Evolutionary conservation across 2,113 vertebrate species (phyloP).

Genomic region (Empidonax alnorum): DNA sequence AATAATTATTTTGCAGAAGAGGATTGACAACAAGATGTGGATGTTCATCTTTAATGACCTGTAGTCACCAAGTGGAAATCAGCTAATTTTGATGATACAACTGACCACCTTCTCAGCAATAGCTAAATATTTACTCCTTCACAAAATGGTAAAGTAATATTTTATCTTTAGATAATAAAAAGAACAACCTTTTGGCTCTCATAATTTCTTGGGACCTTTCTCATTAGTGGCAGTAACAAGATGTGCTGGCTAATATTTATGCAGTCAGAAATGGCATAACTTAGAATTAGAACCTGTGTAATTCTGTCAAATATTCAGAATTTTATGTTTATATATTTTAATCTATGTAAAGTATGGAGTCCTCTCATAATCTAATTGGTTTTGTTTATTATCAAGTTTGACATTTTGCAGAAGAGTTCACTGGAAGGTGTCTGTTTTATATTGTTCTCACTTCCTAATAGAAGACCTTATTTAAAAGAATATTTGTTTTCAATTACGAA

Average conservation of each 20-base stretch:
- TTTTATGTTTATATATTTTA: slow-evolving; percentile 33
- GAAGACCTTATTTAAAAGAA: slow-evolving; percentile 11
- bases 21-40: slow-evolving; percentile 39
- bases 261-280: neutral
- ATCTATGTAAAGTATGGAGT: slow-evolving; percentile 11
- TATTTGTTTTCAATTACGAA: slow-evolving; percentile 34
- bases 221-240: neutral
- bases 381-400: slow-evolving; percentile 25
- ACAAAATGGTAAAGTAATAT: neutral
- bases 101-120: neutral
- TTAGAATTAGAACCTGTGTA: neutral
- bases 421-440: slow-evolving; percentile 12
- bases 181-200: neutral
- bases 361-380: slow-evolving; percentile 30
- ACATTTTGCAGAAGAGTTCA: slow-evolving; percentile 29
- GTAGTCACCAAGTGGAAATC: neutral
- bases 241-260: neutral
- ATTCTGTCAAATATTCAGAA: slow-evolving; percentile 15
- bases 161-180: neutral
- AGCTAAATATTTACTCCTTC: neutral
- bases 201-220: neutral
- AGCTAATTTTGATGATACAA: neutral
- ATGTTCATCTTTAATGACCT: slow-evolving; percentile 32
- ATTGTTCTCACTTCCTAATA: slow-evolving; percentile 11
- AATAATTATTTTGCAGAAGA: slow-evolving; percentile 47